phyloP scores from a whole-genome alignment of 2,113 vertebrate species.

The Rhabdornis inornatus region DNA sequence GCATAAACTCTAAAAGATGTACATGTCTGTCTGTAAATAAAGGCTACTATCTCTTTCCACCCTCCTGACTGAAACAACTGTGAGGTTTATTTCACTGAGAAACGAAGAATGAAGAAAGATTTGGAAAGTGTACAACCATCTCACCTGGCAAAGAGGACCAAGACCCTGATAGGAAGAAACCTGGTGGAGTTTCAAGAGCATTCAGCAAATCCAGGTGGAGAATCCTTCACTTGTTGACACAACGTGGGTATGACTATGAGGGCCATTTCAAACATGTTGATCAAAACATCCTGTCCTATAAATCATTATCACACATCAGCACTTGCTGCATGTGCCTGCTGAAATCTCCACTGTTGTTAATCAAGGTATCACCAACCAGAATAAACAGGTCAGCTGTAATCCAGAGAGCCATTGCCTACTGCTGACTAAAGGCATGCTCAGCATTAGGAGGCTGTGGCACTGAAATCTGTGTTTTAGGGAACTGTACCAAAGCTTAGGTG shows the following conservation, averaged over 20 bases:
- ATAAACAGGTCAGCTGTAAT: background rate
- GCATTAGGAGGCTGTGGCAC: background rate
- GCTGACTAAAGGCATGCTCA: background rate
- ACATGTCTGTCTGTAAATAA: background rate
- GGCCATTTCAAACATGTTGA: background rate
- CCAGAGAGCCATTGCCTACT: background rate
- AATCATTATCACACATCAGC: background rate
- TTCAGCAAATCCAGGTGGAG: background rate
- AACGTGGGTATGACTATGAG: fast-evolving
- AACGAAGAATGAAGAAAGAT: background rate
- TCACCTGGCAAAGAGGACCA: background rate
- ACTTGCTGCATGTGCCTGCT: background rate
- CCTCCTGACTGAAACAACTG: background rate
- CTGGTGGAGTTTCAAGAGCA: background rate
- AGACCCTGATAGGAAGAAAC: background rate
- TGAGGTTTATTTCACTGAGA: background rate
- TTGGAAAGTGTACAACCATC: background rate
- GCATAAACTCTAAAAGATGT: background rate
- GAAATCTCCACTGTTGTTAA: background rate
- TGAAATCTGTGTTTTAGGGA: background rate
- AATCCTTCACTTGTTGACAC: background rate
- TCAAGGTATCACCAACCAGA: background rate
- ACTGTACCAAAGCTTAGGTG: background rate
- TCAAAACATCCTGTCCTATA: background rate
- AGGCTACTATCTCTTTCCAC: background rate